Base-by-base conservation (phyloP, 2,888 invertebrate genomes). In the Eudasyphora cyanicolor region DNA sequence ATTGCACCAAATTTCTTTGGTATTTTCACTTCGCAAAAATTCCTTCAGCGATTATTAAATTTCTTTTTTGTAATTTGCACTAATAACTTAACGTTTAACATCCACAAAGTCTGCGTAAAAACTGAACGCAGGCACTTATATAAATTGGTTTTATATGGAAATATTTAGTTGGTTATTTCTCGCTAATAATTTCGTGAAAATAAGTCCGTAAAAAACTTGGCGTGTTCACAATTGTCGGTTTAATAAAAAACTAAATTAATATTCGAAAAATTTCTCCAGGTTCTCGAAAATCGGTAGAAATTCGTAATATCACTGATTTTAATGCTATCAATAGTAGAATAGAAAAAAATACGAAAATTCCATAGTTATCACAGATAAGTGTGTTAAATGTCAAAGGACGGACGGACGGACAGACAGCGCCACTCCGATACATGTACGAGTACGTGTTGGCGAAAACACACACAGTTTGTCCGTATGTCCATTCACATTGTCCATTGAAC, bases 341-440 rank as follows among this genome's bases (percentile, higher is more conserved):
- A 77, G 78, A n/a, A 1, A 70, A 71, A 79, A 82, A 60, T n/a
- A 6, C 35, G 73, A 42, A 35, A 45, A 71, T 69, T 35, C 49
- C 14, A 45, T 29, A 57, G 57, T 57, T 45, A 70, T 49, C 29
- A 29, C 17, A 35, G 27, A 69, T 42, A 45, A 69, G 42, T 60
- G 57, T 12, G 51, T 35, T 51, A 64, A 32, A 49, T 67, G 76
- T 81, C 81, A 71, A 10, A 35, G 19, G 19, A 74, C 24, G 32
- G 57, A 35, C 14, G 10, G 32, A 32, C 8, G 45, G 45, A 45
- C n/a, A 21, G 71, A 45, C 76, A 67, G 57, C 10, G 51, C 6
- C 42, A 45, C 32, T 64, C 17, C 67, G 67, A 81, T 76, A 73
- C 71, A 81, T 12, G 19, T 57, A 64, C 67, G n/a, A n/a, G n/a